Percentiles rank a stretch among this genome's conserved stretches.
phyloP scores from a whole-genome alignment of 2,113 vertebrate genomes.

The Pelecanoides urinatrix region DNA sequence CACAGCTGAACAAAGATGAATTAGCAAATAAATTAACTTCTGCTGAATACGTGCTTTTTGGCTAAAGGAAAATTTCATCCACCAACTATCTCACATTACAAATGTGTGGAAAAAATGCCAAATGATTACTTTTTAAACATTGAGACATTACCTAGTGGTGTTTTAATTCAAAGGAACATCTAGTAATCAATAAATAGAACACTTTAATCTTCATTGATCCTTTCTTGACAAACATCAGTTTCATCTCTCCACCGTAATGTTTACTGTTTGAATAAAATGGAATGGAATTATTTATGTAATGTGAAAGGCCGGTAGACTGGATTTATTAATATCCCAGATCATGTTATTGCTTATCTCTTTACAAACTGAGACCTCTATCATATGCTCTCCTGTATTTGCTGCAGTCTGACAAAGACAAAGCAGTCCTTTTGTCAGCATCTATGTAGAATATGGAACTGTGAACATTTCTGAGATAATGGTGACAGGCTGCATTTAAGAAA shows the following conservation, averaged over 20 bases:
- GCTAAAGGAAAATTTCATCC: neutral
- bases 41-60: neutral
- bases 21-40: neutral
- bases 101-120: neutral
- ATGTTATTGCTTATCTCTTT: neutral
- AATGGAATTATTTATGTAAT: neutral
- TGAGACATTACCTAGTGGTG: neutral
- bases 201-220: neutral
- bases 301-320: neutral
- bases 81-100: neutral
- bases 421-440: neutral
- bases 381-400: neutral
- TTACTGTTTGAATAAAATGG: neutral
- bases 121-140: neutral
- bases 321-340: neutral
- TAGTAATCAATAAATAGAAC: neutral
- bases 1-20: neutral
- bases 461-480: fast-evolving
- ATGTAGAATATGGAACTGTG: neutral
- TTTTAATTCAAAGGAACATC: neutral
- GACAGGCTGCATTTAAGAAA: neutral
- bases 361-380: neutral
- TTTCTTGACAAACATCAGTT: neutral
- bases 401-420: neutral
- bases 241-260: neutral